Conservation (phyloP, 2,797 vertebrate genomes). For the Sebastes aleutianus region DNA sequence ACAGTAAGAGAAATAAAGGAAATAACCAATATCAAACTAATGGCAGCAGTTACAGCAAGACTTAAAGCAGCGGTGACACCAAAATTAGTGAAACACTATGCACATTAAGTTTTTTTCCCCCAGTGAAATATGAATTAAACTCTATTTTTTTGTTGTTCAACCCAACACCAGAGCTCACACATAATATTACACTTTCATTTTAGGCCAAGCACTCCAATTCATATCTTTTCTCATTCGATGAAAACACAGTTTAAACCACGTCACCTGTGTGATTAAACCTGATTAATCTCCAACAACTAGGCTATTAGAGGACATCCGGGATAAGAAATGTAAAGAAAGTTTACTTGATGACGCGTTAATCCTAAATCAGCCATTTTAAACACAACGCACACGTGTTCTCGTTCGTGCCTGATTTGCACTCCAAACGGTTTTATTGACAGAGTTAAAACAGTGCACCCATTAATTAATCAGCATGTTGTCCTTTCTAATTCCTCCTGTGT, state of each 20-base stretch:
- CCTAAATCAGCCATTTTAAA: background rate
- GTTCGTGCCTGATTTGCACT: constrained; percentile 1
- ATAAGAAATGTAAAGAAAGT: background rate
- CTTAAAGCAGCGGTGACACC: too few relatives aligned
- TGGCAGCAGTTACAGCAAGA: too few relatives aligned
- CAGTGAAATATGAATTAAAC: background rate
- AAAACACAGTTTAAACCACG: background rate
- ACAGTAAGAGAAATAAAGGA: too few relatives aligned
- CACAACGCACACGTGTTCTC: background rate
- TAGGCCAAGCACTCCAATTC: background rate
- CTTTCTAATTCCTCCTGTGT: constrained; percentile 6
- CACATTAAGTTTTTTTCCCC: too few relatives aligned
- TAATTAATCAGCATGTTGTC: constrained; percentile 42
- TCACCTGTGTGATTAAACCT: background rate
- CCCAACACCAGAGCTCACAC: background rate
- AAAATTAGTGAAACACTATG: too few relatives aligned
- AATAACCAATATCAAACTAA: too few relatives aligned
- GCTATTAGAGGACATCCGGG: background rate
- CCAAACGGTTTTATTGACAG: background rate
- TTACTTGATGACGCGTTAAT: background rate
- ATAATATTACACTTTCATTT: background rate
- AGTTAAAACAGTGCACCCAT: constrained; percentile 2
- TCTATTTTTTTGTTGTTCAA: background rate
- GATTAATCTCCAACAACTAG: background rate
- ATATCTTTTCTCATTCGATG: background rate